Percentiles rank a stretch among this genome's conserved stretches.
phyloP scores from a whole-genome alignment of 2,888 invertebrate species.

The Aleiodes leptofemur region DNA sequence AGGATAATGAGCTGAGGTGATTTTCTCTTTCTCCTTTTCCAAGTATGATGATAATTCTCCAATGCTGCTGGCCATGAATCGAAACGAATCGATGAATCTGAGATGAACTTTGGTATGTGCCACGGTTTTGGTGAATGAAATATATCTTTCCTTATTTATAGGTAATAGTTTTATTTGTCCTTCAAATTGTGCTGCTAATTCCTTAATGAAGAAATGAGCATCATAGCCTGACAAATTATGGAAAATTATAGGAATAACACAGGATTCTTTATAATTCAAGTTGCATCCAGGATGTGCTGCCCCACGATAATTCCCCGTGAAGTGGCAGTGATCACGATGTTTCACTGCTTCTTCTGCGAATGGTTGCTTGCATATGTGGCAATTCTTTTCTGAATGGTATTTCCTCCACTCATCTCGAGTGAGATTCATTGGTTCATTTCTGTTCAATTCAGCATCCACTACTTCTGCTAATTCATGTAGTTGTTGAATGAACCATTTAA shows the following conservation, averaged over 20 bases:
- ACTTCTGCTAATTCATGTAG: constrained; percentile 8
- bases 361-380: constrained; percentile 45
- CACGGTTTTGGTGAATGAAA: constrained; percentile 1
- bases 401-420: neutral
- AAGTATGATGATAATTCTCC: neutral
- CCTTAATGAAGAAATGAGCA: too few species aligned
- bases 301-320: too few species aligned
- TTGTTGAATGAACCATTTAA: constrained; percentile 49
- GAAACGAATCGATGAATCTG: constrained; percentile 4
- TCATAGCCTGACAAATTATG: too few species aligned
- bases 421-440: neutral
- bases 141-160: neutral
- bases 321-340: too few species aligned
- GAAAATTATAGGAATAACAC: too few species aligned
- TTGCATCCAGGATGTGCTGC: neutral
- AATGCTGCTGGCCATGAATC: too few species aligned
- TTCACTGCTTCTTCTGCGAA: too few species aligned
- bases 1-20: neutral
- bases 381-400: too few species aligned
- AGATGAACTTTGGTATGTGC: neutral
- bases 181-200: too few species aligned
- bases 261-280: neutral
- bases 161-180: too few species aligned
- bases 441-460: neutral
- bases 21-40: neutral